Evolutionary conservation across 2,888 invertebrate species (phyloP), one percentile per base, ranked within the genome.

Genomic region (Leptopterna dolabrata): DNA sequence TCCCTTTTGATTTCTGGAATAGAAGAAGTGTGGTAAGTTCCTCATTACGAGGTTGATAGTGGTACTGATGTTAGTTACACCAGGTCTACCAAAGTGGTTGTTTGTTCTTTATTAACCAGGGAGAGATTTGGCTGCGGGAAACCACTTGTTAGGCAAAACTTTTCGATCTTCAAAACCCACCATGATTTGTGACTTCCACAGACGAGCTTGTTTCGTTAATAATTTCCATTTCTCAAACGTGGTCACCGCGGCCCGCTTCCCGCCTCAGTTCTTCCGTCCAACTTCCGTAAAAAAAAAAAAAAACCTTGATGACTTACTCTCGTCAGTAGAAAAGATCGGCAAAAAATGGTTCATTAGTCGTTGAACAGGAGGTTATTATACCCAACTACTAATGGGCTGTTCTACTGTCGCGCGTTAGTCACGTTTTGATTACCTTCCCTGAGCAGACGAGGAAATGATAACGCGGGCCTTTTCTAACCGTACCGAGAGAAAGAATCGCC

Each of bases 281-380:
- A 36, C 36, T 36, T 36, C n/a, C 36, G 36, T 63, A 24, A 24
- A 55, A 24, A 3, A 19, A 2, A 19, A 11, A 27, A 63, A 63
- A 63, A 63, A 63, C 63, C 45, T 27, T 78, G 43, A 78, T 78
- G 78, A 78, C 78, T 78, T 45, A 78, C 78, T 78, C 78, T 13
- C 36, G 30, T 76, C 76, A 14, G 36, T 76, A 6, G 36, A 63
- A n/a, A 19, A 43, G 63, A 45, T 43, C 13, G 78, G 29, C 19
- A 45, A 78, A 76, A 78, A 14, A 43, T 45, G 16, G 36, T 43
- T 45, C 19, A 45, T 19, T 45, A 19, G 78, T 36, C 43, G 43
- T 78, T 78, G 14, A 78, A 78, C 43, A 78, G 45, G 36, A 24
- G 27, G 78, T 78, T 78, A 78, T 78, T 78, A 78, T 43, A 41